Base-by-base conservation (phyloP, 2,797 vertebrate genomes). In the Zonotrichia albicollis region DNA sequence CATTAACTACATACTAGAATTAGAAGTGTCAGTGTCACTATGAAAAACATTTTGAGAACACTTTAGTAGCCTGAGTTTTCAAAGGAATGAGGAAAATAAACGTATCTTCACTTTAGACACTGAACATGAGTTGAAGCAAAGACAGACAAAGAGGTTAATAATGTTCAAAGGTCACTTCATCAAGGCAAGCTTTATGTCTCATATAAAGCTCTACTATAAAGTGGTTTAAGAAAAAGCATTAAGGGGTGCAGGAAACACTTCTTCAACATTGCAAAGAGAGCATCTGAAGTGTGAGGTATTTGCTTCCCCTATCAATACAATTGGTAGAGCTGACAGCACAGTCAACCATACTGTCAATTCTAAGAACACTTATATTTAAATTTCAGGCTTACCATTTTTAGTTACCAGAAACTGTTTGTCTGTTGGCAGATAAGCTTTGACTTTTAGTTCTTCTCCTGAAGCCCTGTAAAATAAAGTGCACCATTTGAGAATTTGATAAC, bases 351-450 rank as follows among this genome's bases (percentile, higher is more conserved):
- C 32, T 53, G 58, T 54, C 53, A 87, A 3, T 58, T 42, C 34
- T 45, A 93, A 53, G n/a, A 81, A 75, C 11, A 51, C 5, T 80
- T 54, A 20, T 1, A 92, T 72, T 93, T 91, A 71, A 85, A 90
- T 53, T 77, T 68, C 71, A 93, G 85, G 73, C 98, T 98, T 98
- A 99, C 99, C 99, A 96, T 99, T 99, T 97, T 99, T 99, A 38
- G 99, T 99, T 96, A 99, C 97, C 89, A 99, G 98, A 96, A 99
- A 99, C 95, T 99, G 99, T 98, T 99, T 99, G 90, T 99, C 99
- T 87, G 96, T 97, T 21, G 99, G 99, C 70, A 99, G 97, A 92
- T 99, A 99, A 26, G 98, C 98, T 96, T 99, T 99, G 95, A 99
- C 98, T 97, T 99, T 99, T 25, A 97, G 96, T 95, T 99, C 99